Evolutionary conservation across 1,140 invertebrate genomes (phyloP), one percentile per base, ranked within the genome.

Genomic region (Lepidostoma basale): DNA sequence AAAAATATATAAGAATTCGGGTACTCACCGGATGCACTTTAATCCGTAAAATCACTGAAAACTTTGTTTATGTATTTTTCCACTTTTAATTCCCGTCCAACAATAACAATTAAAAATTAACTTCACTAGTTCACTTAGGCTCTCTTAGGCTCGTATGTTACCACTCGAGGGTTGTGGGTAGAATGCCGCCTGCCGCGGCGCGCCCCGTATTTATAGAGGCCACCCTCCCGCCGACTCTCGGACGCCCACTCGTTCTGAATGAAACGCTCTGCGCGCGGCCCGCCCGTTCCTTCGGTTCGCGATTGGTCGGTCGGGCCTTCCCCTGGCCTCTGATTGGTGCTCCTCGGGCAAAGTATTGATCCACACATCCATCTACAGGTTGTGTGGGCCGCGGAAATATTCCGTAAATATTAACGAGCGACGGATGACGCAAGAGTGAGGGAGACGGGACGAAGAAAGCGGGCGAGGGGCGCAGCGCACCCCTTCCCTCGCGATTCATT

Each of bases 171-270:
- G 44, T 47, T 33, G 40, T 40, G 62, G 62, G 60, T 30, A 62
- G 68, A 64, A 59, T 71, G 66, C 42, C 58, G 63, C 56, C 56
- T 28, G 56, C 16, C 36, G 23, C 26, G 42, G 42, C 33, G 18
- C 44, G 65, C 74, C 77, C 68, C 68, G 74, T 79, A 85, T 85
- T 81, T 87, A 86, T 86, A 86, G 85, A 77, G 45, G 60, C 23
- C n/a, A 68, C 69, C 56, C 49, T 22, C 56, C 74, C 75, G 75
- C 60, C 45, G 76, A 74, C 68, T 72, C 76, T 81, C 78, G 72
- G 75, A 79, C 84, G 84, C 85, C 85, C 81, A 87, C 85, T 85
- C 85, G 82, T 83, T 84, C 84, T 87, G 80, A 86, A 87, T 67
- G 64, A 67, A 67, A 67, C 45, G 52, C 74, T 59, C 69, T 54